These are phyloP conservation scores for Oryzias javanicus DNA, from an alignment of 2,113 vertebrate species.

Conservation along the genomic window DNA sequence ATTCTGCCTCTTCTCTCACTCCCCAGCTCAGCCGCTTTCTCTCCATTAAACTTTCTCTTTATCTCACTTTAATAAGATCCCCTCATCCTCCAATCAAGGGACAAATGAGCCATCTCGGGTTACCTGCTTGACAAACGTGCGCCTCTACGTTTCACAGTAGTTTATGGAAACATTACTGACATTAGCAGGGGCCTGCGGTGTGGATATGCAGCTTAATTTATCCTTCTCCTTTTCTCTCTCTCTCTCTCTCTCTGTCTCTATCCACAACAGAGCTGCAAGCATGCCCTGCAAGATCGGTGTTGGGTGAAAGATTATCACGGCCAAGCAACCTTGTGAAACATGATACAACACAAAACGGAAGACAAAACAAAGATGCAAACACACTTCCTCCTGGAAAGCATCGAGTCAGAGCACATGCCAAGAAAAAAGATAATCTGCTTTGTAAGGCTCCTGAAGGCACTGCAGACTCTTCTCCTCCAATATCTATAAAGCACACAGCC, in stretches of 20 bases:
- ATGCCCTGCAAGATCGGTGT: constrained; percentile 57
- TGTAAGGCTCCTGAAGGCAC: constrained; percentile 69
- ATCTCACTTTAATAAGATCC: constrained; percentile 51
- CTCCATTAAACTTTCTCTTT: constrained; percentile 50
- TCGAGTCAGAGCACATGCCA: constrained; percentile 65
- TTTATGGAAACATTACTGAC: constrained; percentile 7
- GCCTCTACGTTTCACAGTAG: constrained; percentile 36
- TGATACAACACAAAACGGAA: constrained; percentile 43
- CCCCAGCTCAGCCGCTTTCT: constrained; percentile 23
- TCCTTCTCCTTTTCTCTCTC: constrained; percentile 13
- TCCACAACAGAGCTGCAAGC: constrained; percentile 49
- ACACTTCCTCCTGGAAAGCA: constrained; percentile 65
- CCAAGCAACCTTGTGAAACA: constrained; percentile 61
- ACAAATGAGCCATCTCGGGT: constrained; percentile 50
- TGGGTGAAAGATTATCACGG: constrained; percentile 71
- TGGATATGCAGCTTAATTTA: constrained; percentile 43
- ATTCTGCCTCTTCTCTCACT: constrained; percentile 40
- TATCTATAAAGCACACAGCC: constrained; percentile 71
- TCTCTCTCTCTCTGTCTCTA: not conserved
- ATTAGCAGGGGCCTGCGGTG: constrained; percentile 23
- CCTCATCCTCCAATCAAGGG: constrained; percentile 59
- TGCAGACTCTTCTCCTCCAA: constrained; percentile 62
- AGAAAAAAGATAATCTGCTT: constrained; percentile 70
- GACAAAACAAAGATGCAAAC: constrained; percentile 31
- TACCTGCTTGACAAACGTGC: constrained; percentile 39